A percentile compares a stretch with the other conserved stretches of the same genome.
Conservation (phyloP, 2,797 vertebrate genomes). For the Mormyrops boulengeri region DNA sequence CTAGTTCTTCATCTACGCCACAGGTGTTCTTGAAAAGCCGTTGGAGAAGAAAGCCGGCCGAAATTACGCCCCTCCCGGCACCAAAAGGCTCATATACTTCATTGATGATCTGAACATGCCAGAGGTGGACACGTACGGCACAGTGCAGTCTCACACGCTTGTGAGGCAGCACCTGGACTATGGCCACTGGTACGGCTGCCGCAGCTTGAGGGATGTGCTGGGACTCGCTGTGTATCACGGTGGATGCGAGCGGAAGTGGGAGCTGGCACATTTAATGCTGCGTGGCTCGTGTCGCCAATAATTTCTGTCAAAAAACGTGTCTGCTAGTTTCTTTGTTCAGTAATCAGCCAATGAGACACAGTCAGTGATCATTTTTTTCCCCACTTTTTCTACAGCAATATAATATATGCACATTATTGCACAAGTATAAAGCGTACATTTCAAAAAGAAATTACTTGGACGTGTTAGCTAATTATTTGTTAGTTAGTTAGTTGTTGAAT, state of each 20-base stretch:
- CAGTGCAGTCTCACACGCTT: slow-evolving; percentile 69
- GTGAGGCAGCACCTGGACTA: slow-evolving; percentile 72
- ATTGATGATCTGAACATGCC: slow-evolving; percentile 74
- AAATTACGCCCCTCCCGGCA: slow-evolving; percentile 64
- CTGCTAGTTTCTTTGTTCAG: neutral
- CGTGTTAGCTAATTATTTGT: slow-evolving; percentile 12
- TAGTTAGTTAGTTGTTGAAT: slow-evolving; percentile 3
- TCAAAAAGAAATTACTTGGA: neutral
- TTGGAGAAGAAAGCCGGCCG: slow-evolving; percentile 72
- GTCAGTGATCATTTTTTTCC: neutral
- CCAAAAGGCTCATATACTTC: slow-evolving; percentile 74
- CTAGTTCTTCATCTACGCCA: neutral
- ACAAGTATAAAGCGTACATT: neutral
- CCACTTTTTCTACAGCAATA: neutral
- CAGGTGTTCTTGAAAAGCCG: slow-evolving; percentile 70
- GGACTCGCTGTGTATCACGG: neutral
- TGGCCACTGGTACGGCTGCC: slow-evolving; percentile 55
- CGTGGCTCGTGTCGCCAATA: neutral
- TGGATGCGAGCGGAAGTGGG: neutral
- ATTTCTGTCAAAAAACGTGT: neutral
- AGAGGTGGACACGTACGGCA: slow-evolving; percentile 66
- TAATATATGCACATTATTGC: neutral
- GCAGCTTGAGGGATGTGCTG: neutral
- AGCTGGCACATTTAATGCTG: neutral
- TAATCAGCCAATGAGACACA: neutral